A percentile compares a stretch with the other conserved stretches of the same genome.
Conservation (phyloP, 2,113 vertebrate species). For the Varanus komodoensis region DNA sequence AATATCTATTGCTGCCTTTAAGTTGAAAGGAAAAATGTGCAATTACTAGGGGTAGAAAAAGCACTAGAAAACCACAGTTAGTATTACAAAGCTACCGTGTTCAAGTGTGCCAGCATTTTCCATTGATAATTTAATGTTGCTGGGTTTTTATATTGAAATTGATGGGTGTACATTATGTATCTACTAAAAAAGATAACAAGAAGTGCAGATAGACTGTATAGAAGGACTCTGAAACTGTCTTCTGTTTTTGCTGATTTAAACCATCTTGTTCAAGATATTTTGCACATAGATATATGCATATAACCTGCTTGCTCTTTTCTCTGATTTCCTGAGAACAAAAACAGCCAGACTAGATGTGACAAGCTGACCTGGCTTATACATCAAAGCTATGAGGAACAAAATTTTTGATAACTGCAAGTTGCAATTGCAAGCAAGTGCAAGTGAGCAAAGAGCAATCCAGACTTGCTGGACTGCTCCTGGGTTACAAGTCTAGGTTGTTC, state of each 20-base stretch:
- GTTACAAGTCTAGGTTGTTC: no score
- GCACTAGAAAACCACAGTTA: slow-evolving; percentile 44
- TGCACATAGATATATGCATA: slow-evolving; percentile 54
- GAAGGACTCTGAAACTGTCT: slow-evolving; percentile 59
- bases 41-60: slow-evolving; percentile 27
- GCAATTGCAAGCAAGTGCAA: no score
- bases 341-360: slow-evolving; percentile 8
- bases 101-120: slow-evolving; percentile 19
- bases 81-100: slow-evolving; percentile 15
- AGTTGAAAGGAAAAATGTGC: slow-evolving; percentile 37
- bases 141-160: slow-evolving; percentile 38
- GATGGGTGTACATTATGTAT: slow-evolving; percentile 36
- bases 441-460: no score
- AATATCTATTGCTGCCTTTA: slow-evolving; percentile 42
- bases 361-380: not conserved
- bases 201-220: slow-evolving; percentile 47
- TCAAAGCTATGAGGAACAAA: no score
- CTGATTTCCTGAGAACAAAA: slow-evolving; percentile 56
- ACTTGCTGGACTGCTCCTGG: no score
- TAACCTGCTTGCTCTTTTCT: slow-evolving; percentile 32
- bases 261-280: slow-evolving; percentile 62
- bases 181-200: not conserved
- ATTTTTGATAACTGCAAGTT: no score
- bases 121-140: slow-evolving; percentile 21
- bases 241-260: slow-evolving; percentile 61